These are phyloP conservation scores for Ascaphus truei DNA, from an alignment of 2,113 vertebrate species.

Conservation along the genomic window DNA sequence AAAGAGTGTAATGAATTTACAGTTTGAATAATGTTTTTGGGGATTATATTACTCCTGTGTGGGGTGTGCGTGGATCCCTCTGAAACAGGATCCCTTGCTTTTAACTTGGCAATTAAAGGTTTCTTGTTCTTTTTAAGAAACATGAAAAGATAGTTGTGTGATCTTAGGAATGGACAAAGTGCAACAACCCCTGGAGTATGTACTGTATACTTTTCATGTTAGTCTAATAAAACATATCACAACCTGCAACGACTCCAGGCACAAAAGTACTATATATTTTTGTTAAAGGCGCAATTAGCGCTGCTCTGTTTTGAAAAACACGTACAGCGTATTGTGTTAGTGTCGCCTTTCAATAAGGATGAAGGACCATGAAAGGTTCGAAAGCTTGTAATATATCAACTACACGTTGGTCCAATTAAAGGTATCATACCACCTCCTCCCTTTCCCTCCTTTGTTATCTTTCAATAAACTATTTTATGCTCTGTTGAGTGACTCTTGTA, in stretches of 20 bases:
- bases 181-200: not conserved
- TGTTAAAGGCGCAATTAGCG: too few species aligned
- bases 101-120: not conserved
- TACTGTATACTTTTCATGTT: not conserved
- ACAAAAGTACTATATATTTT: too few species aligned
- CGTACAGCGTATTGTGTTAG: too few species aligned
- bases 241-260: not conserved
- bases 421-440: too few species aligned
- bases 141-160: not conserved
- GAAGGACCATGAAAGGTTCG: too few species aligned
- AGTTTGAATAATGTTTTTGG: slow-evolving; percentile 8
- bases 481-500: too few species aligned
- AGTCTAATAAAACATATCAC: not conserved
- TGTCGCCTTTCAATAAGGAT: too few species aligned
- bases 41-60: slow-evolving; percentile 14
- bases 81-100: not conserved
- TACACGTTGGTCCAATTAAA: too few species aligned
- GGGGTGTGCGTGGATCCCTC: not conserved
- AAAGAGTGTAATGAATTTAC: not conserved
- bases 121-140: not conserved
- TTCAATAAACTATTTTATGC: too few species aligned
- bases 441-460: too few species aligned
- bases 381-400: too few species aligned
- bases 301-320: too few species aligned
- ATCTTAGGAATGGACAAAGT: not conserved